A percentile compares a stretch with the other conserved stretches of the same genome.
phyloP scores from a whole-genome alignment of 2,113 vertebrate species.

The Perca flavescens region DNA sequence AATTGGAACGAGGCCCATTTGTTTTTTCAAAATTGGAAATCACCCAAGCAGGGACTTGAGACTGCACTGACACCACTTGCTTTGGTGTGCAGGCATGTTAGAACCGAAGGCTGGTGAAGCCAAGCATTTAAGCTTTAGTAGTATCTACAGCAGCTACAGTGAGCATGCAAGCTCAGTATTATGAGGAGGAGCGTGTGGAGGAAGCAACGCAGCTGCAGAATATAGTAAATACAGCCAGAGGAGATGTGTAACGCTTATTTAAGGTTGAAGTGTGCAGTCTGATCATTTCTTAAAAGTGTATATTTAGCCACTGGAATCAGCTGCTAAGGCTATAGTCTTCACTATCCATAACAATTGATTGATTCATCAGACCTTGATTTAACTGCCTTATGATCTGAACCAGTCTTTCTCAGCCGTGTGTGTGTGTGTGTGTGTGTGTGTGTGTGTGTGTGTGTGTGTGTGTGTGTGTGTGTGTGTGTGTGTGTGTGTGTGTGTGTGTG shows the following conservation, averaged over 20 bases:
- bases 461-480: no score
- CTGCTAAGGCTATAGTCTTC: neutral
- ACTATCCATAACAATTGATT: neutral
- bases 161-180: neutral
- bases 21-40: constrained; percentile 45
- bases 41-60: constrained; percentile 39
- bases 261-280: neutral
- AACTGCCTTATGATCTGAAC: neutral
- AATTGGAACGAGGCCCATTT: constrained; percentile 35
- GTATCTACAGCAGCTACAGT: neutral
- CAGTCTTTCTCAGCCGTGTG: neutral
- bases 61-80: constrained; percentile 24
- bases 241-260: neutral
- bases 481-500: neutral
- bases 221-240: neutral
- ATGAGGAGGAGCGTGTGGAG: constrained; percentile 11
- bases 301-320: neutral
- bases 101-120: constrained; percentile 13
- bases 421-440: neutral
- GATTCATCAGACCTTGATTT: neutral
- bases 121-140: constrained; percentile 47
- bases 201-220: constrained; percentile 23
- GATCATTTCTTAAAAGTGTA: neutral
- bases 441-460: neutral
- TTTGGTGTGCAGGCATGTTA: constrained; percentile 3